These are phyloP conservation scores for Dermolepida albohirtum DNA, from an alignment of 2,888 invertebrate species.

Conservation along the genomic window DNA sequence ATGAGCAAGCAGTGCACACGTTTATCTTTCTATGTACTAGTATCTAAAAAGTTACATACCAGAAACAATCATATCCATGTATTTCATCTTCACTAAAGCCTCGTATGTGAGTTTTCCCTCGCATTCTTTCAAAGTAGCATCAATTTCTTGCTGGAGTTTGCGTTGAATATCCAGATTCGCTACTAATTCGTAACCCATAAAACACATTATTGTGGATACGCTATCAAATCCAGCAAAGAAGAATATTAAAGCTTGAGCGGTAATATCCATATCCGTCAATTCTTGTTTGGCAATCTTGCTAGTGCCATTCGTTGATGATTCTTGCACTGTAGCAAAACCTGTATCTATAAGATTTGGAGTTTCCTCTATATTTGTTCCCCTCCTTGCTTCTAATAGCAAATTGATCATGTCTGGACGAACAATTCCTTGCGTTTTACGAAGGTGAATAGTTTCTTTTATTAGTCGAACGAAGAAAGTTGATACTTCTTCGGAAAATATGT, in stretches of 20 bases:
- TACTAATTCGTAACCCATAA: conserved; percentile 69
- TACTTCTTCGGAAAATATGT: conserved; percentile 35
- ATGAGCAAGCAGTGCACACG: too few relatives aligned
- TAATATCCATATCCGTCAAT: conserved; percentile 67
- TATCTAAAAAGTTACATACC: conserved; percentile 62
- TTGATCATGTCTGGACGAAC: conserved; percentile 70
- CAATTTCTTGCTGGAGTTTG: conserved; percentile 67
- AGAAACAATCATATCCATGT: conserved; percentile 71
- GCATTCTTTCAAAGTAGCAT: conserved; percentile 43
- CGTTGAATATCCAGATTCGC: conserved; percentile 70
- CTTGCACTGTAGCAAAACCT: conserved; percentile 56
- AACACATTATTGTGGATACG: conserved; percentile 64
- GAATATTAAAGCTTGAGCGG: conserved; percentile 69
- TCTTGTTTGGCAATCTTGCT: conserved; percentile 33
- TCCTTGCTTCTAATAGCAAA: conserved; percentile 67
- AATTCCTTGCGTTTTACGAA: conserved; percentile 64
- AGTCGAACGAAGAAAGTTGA: conserved; percentile 42
- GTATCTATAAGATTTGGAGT: conserved; percentile 41
- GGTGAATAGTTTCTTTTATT: conserved; percentile 42
- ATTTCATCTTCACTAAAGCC: conserved; percentile 67
- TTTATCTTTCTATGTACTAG: too few relatives aligned
- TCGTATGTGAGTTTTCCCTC: conserved; percentile 66
- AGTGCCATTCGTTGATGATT: conserved; percentile 50
- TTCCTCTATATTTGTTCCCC: conserved; percentile 59
- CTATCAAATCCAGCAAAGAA: conserved; percentile 68